Evolutionary conservation across 2,797 vertebrate species (phyloP), one percentile per base, ranked within the genome.

Genomic region (Rhyacichthys aspro): DNA sequence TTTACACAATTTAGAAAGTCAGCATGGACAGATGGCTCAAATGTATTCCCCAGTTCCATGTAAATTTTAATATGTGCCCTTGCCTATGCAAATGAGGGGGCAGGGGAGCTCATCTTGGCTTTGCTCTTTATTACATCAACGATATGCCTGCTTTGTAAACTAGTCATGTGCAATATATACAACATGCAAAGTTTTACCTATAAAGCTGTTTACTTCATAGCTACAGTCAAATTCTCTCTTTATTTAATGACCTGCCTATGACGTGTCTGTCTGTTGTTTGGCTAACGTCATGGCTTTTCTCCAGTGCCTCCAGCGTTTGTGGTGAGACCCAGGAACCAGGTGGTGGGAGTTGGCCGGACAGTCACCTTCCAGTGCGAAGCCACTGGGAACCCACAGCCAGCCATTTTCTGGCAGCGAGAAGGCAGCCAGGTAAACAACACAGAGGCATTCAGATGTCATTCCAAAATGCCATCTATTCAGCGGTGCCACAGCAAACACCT

Each of bases 311-410:
- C 98, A 0, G 95, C 94, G 59, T 99, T 99, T 83, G 95, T 95
- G 69, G 94, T 98, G 47, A 94, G 96, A 76, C 98, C 98, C 12
- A 93, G 96, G 59, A 97, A 99, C 87, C 97, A 99, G 86, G 95
- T 98, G 70, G 96, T 94, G 73, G 95, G 95, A 0, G 89, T 98
- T 84, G 98, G 97, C 59, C 93, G 97, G 70, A 99, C 96, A 0
- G 96, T 98, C 74, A 99, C 97, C 62, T 98, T 99, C 88, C 96
- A 97, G 84, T 99, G 98, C 33, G 97, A 99, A 84, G 97, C 97
- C 43, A 96, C 96, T 0, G 98, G 98, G 72, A 99, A 98, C 70
- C 98, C 98, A 53, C 98, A 98, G 72, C 98, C 98, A 48, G 98
- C 98, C 78, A 98, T 99, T 85, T 99, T 99, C 88, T 99, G 98